Evolutionary conservation across 2,797 vertebrate genomes (phyloP).

Genomic region (Molothrus aeneus): DNA sequence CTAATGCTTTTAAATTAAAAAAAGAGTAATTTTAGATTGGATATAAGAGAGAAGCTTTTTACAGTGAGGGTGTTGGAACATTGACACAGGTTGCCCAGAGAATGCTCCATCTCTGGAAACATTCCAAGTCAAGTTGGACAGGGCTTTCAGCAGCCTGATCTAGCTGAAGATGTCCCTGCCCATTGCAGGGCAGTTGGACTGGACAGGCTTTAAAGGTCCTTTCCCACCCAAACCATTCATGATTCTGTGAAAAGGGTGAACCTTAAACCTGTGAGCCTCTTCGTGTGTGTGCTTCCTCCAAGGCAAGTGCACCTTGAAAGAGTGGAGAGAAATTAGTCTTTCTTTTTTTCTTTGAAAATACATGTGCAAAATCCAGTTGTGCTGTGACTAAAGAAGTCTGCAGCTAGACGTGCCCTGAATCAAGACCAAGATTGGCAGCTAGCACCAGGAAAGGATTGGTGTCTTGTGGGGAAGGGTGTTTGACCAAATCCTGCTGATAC

Average conservation of each 20-base stretch:
- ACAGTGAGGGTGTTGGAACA: background rate
- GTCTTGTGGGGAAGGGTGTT: background rate
- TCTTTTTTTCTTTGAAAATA: background rate
- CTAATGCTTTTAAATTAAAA: background rate
- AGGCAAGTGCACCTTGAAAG: background rate
- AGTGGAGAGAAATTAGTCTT: background rate
- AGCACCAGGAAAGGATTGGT: background rate
- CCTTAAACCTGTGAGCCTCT: background rate
- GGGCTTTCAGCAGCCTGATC: background rate
- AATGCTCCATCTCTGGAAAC: background rate
- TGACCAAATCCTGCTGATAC: background rate
- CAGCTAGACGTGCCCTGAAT: background rate
- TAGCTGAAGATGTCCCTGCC: background rate
- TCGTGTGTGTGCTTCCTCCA: background rate
- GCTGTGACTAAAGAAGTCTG: background rate
- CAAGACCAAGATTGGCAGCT: background rate
- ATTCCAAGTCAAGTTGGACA: background rate
- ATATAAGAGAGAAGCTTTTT: background rate
- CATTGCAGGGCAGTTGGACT: background rate
- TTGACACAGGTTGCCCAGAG: background rate
- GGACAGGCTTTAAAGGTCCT: background rate
- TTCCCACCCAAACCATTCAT: background rate
- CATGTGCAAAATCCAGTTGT: background rate
- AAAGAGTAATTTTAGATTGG: background rate
- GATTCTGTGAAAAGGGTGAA: background rate